A percentile compares a stretch with the other conserved stretches of the same genome.
These are phyloP conservation scores for Steromphala cineraria DNA, from an alignment of 2,888 invertebrate genomes.

Conservation along the genomic window DNA sequence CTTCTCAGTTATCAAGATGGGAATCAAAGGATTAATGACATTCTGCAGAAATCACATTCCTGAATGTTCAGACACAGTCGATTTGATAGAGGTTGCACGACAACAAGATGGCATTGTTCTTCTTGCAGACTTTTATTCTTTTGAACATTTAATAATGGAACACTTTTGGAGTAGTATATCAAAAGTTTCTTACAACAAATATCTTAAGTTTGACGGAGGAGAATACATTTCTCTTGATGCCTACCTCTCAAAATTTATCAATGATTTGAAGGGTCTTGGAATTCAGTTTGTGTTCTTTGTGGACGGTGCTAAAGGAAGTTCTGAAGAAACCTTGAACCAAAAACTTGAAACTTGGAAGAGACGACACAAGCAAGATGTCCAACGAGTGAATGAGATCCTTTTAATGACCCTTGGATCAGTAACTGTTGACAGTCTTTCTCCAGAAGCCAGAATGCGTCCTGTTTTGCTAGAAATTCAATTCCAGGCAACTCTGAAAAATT, in stretches of 20 bases:
- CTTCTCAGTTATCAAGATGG: slow-evolving; percentile 48
- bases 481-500: slow-evolving; percentile 52
- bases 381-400: slow-evolving; percentile 51
- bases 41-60: slow-evolving; percentile 50
- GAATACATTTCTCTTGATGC: slow-evolving; percentile 63
- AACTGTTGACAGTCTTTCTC: slow-evolving; percentile 44
- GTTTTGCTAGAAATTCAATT: slow-evolving; percentile 68
- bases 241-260: slow-evolving; percentile 61
- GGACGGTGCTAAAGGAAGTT: slow-evolving; percentile 69
- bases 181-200: slow-evolving; percentile 50
- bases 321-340: slow-evolving; percentile 49
- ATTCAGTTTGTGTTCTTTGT: slow-evolving; percentile 69
- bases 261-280: slow-evolving; percentile 56
- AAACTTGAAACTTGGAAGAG: slow-evolving; percentile 68
- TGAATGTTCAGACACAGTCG: slow-evolving; percentile 57
- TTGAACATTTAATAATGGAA: slow-evolving; percentile 58
- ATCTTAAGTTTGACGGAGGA: slow-evolving; percentile 66
- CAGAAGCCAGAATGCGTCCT: slow-evolving; percentile 57
- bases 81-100: slow-evolving; percentile 64
- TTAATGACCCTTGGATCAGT: slow-evolving; percentile 53
- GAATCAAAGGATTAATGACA: slow-evolving; percentile 61
- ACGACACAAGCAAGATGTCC: slow-evolving; percentile 59
- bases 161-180: slow-evolving; percentile 61
- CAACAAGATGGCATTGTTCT: slow-evolving; percentile 63
- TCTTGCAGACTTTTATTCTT: slow-evolving; percentile 69